Conservation (phyloP, 2,797 vertebrate species). For the Kryptopterus vitreolus region DNA sequence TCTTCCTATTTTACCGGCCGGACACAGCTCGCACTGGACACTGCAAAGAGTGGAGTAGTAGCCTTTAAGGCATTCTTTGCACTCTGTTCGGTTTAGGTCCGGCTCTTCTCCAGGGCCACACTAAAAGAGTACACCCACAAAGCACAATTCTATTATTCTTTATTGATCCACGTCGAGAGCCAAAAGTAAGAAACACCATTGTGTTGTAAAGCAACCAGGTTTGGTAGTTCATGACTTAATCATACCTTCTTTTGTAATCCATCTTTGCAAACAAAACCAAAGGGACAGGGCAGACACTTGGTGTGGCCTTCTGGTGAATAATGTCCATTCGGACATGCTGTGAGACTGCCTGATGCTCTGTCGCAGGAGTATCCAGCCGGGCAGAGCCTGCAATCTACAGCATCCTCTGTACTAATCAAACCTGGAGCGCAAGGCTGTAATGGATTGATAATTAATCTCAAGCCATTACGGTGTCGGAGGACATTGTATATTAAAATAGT, state of each 20-base stretch:
- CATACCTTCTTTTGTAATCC: conserved; percentile 76
- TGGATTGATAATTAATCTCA: conserved; percentile 35
- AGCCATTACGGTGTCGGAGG: neutral
- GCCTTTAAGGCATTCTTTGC: conserved; percentile 67
- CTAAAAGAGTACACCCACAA: conserved; percentile 51
- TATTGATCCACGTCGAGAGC: neutral
- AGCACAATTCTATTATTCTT: conserved; percentile 11
- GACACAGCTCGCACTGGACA: conserved; percentile 72
- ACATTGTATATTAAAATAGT: neutral
- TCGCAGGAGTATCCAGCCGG: conserved; percentile 80
- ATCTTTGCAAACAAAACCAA: conserved; percentile 72
- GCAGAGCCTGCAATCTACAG: conserved; percentile 77
- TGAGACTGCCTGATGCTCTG: conserved; percentile 59
- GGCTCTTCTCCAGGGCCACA: conserved; percentile 77
- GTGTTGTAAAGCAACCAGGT: neutral
- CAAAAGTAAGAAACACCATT: neutral
- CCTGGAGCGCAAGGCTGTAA: conserved; percentile 78
- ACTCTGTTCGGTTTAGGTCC: conserved; percentile 62
- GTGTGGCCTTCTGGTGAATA: conserved; percentile 78
- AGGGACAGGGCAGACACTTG: conserved; percentile 76
- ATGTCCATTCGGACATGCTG: conserved; percentile 74
- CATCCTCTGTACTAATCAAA: conserved; percentile 77
- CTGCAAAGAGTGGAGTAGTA: conserved; percentile 69
- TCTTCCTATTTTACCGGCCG: conserved; percentile 70
- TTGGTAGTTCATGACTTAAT: conserved; percentile 4